Evolutionary conservation across 1,140 invertebrate genomes (phyloP), one percentile per base, ranked within the genome.

Genomic region (Brachionus plicatilis): DNA sequence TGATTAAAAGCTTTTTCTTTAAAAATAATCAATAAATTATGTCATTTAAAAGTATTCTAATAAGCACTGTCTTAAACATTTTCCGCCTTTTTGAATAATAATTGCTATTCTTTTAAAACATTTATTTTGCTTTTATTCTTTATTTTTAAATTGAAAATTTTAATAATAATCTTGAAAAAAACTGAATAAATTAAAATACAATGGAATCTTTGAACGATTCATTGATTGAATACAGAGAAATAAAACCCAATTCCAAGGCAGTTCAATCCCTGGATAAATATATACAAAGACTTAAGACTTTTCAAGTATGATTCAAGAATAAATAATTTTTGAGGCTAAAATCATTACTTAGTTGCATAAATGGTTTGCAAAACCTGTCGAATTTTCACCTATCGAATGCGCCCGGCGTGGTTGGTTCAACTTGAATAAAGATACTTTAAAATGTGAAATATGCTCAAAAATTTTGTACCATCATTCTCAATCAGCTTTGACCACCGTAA

Each of bases 331-430:
- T 9, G 20, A n/a, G 9, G 24, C n/a, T n/a, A 8, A n/a, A 53
- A 29, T 24, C 27, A 24, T 50, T 80, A 56, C 3, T 29, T 53
- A 80, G 76, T 11, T 65, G 41, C 76, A 80, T 60, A 82, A 60
- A 65, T 83, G 82, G 82, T 83, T 83, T 56, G 82, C 41, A 1
- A 83, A 83, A 45, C 82, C 82, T 50, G 7, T 1, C 3, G 65
- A 70, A 41, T 68, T 83, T 41, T 83, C 60, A 11, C 60, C 82
- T 0, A 70, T 83, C 24, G 82, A 83, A 72, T 83, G 82, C 27
- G 82, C 82, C 17, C 14, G 82, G 11, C 82, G 41, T 45, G 82
- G 82, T 6, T 83, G 82, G 82, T n/a, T 68, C 24, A 68, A 68
- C 47, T 43, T 37, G 27, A 37, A 27, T 29, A 68, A 72, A 37